Conservation (phyloP, 2,888 invertebrate species). For the Chaitophorus viminalis region DNA sequence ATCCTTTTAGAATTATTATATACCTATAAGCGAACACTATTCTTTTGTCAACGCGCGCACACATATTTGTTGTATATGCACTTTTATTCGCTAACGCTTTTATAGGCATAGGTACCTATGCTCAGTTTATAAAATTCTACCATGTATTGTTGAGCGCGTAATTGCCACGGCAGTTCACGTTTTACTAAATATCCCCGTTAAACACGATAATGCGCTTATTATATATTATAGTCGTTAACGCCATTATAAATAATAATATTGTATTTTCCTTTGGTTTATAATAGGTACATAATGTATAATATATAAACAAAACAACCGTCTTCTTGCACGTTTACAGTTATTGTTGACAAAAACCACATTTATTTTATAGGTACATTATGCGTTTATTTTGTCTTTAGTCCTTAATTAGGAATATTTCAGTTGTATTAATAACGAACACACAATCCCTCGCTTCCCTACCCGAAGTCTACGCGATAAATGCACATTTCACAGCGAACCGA, state of each 20-base stretch:
- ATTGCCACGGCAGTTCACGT: background rate
- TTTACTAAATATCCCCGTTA: background rate
- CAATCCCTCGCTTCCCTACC: too few species aligned
- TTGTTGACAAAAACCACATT: background rate
- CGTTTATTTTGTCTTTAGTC: too few species aligned
- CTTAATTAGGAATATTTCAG: too few species aligned
- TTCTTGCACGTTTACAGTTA: background rate
- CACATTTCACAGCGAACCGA: too few species aligned
- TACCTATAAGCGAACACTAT: background rate
- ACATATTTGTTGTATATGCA: background rate
- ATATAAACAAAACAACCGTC: background rate
- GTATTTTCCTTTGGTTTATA: background rate
- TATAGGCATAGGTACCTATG: background rate
- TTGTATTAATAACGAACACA: too few species aligned
- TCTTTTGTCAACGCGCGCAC: constrained; percentile 8
- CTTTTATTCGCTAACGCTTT: background rate
- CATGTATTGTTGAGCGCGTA: background rate
- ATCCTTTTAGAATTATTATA: background rate
- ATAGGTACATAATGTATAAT: too few species aligned
- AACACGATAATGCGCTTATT: background rate
- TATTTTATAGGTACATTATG: background rate
- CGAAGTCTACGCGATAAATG: too few species aligned
- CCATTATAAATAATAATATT: background rate
- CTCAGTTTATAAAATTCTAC: background rate
- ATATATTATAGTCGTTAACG: background rate